Base-by-base conservation (phyloP, 1,140 invertebrate species). In the Drosophila sp. region DNA sequence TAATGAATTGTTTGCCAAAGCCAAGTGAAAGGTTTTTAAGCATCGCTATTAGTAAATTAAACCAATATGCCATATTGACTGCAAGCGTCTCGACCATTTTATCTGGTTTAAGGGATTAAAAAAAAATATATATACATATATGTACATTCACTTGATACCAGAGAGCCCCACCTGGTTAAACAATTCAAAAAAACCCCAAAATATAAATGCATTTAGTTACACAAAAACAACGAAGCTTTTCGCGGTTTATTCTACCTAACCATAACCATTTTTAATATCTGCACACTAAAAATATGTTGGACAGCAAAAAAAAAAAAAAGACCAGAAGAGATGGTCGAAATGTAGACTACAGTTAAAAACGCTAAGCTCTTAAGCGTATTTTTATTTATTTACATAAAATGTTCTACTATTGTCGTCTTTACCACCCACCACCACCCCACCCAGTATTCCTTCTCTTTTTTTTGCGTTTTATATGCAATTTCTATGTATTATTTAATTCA, bases 311-410 rank as follows among this genome's bases (percentile, higher is more conserved):
- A 50, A n/a, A 10, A 50, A 50, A 2, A 25, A 8, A 7, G 33
- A 11, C 10, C 10, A 38, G 29, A 7, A 32, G 11, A 23, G 63
- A 74, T 10, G 35, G 35, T 1, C 8, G 63, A 47, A 27, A 10
- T 17, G 72, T 17, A 57, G 33, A 50, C 35, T 62, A 17, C 60
- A 55, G 58, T 60, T 70, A 64, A 69, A 50, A 60, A 58, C 76
- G 67, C 70, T 80, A 87, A 89, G 84, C 83, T 89, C 38, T 87
- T 83, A 86, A 87, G 84, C 76, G 47, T 65, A 50, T 73, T 89
- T 87, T 89, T 83, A 83, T 83, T 78, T 79, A 81, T 81, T 75
- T 76, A 61, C 64, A 72, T 70, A 77, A 77, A 77, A 70, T 44
- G 69, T 32, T 27, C 25, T n/a, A 50, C 23, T 27, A 35, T 57